phyloP scores from a whole-genome alignment of 2,113 vertebrate species.

The Leptosomus discolor region DNA sequence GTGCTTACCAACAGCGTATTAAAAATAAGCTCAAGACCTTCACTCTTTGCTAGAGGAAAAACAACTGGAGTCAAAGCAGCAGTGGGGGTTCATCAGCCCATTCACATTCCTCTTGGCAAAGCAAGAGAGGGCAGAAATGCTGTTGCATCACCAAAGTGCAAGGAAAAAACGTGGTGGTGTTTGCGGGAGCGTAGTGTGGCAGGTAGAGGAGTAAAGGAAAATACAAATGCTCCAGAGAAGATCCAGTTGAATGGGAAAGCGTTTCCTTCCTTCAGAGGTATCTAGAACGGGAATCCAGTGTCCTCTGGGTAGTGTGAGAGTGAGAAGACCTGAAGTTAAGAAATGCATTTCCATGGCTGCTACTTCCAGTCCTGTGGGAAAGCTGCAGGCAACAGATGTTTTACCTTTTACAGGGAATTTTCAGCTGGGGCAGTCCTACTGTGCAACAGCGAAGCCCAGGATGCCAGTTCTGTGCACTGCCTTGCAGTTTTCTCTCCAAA shows the following conservation, averaged over 20 bases:
- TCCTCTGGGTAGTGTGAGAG: rapidly evolving
- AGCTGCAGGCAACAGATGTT: not conserved
- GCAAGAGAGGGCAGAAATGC: not conserved
- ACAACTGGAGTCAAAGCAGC: not conserved
- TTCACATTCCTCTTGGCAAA: not conserved
- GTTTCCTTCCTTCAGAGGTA: not conserved
- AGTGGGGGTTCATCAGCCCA: not conserved
- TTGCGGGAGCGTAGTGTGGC: not conserved
- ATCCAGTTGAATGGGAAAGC: not conserved
- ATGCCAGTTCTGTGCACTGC: not conserved
- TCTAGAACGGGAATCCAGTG: not conserved
- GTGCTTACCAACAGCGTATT: rapidly evolving
- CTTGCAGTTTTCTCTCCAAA: not conserved
- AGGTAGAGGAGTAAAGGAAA: not conserved
- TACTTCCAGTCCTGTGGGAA: not conserved
- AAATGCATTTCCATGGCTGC: not conserved
- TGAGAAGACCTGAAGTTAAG: not conserved
- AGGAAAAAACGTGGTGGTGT: not conserved
- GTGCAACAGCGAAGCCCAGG: rapidly evolving
- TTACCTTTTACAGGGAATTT: not conserved
- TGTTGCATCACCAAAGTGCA: not conserved
- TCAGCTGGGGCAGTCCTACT: not conserved
- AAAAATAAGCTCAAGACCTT: not conserved
- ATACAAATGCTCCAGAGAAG: not conserved
- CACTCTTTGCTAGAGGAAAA: not conserved